phyloP scores from a whole-genome alignment of 2,888 invertebrate species.

The Drosophila nr. perissopoda region DNA sequence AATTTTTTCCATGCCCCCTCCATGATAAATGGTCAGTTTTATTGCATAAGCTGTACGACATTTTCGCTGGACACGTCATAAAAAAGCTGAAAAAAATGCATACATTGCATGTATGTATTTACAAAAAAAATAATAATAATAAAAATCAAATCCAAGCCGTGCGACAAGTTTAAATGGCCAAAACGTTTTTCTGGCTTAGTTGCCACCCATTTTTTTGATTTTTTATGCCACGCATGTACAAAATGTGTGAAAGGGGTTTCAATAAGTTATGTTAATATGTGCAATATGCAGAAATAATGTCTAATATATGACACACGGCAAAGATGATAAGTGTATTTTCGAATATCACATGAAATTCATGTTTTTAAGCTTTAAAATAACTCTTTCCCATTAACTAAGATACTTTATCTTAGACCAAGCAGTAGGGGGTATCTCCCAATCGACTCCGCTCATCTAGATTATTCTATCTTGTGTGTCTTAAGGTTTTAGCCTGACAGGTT shows the following conservation, averaged over 20 bases:
- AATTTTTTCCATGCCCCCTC: conserved; percentile 55
- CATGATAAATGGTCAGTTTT: conserved; percentile 79
- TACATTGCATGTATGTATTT: conserved; percentile 31
- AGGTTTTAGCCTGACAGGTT: conserved; percentile 28
- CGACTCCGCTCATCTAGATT: background rate
- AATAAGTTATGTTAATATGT: background rate
- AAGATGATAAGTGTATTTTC: background rate
- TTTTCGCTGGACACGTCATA: conserved; percentile 65
- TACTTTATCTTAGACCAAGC: background rate
- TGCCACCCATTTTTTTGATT: conserved; percentile 61
- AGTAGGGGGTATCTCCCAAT: conserved; percentile 11
- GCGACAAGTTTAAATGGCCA: conserved; percentile 73
- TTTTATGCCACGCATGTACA: conserved; percentile 9
- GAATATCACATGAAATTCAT: background rate
- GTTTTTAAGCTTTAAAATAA: background rate
- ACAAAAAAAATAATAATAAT: conserved; percentile 5
- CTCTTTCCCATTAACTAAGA: background rate
- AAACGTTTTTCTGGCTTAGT: conserved; percentile 53
- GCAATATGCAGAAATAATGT: background rate
- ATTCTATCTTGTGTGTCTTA: background rate
- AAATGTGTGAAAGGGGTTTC: background rate
- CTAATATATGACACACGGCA: background rate
- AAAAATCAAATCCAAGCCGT: conserved; percentile 51
- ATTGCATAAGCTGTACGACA: conserved; percentile 79
- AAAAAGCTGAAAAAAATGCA: conserved; percentile 33